Percentiles rank a stretch among this genome's conserved stretches.
These are phyloP conservation scores for Caenorhabditis latens DNA, from an alignment of 1,140 invertebrate species.

Conservation along the genomic window DNA sequence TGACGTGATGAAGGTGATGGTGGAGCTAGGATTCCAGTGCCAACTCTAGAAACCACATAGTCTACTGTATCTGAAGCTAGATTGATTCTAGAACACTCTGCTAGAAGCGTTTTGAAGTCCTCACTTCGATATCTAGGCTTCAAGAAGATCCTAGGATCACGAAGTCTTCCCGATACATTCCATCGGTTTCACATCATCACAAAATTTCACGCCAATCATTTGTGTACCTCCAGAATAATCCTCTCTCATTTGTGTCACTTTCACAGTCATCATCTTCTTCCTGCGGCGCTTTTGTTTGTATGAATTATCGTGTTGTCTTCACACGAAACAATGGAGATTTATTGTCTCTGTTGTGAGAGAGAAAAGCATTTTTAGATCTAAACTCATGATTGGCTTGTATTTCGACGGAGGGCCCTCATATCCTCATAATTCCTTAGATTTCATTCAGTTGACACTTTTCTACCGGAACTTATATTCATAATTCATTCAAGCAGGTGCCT, in stretches of 20 bases:
- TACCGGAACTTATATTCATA: background rate
- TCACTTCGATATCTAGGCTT: too few species aligned
- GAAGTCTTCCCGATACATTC: slow-evolving; percentile 11
- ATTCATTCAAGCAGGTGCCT: background rate
- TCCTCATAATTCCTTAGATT: slow-evolving; percentile 46
- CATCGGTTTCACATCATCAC: background rate
- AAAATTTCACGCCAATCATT: slow-evolving; percentile 50
- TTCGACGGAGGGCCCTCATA: slow-evolving; percentile 22
- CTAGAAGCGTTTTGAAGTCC: too few species aligned
- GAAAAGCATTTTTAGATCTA: slow-evolving; percentile 10
- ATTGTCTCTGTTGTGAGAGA: slow-evolving; percentile 29
- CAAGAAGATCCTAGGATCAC: background rate
- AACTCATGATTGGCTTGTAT: slow-evolving; percentile 32
- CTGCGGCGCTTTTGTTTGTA: slow-evolving; percentile 46
- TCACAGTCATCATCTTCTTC: background rate
- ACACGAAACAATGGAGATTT: slow-evolving; percentile 42
- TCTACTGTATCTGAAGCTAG: background rate
- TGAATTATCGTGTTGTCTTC: slow-evolving; percentile 44
- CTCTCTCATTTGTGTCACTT: slow-evolving; percentile 39
- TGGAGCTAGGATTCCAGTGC: background rate
- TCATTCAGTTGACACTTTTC: background rate
- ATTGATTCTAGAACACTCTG: too few species aligned
- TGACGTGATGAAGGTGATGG: background rate
- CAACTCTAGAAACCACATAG: background rate
- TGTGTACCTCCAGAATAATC: slow-evolving; percentile 30